Evolutionary conservation across 2,113 vertebrate species (phyloP).

Genomic region (Riparia riparia): DNA sequence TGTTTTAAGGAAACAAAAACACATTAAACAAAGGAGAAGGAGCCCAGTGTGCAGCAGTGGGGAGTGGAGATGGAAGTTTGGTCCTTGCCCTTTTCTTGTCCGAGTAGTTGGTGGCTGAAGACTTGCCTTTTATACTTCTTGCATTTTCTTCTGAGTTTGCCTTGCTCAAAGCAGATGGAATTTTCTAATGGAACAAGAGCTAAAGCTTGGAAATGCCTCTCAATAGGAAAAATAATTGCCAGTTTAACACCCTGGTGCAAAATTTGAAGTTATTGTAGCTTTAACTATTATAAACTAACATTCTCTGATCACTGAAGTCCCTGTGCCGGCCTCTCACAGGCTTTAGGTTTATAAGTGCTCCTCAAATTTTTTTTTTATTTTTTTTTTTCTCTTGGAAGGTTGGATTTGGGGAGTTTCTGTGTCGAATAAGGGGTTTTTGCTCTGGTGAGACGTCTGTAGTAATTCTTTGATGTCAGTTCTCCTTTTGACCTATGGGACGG

Average conservation of each 20-base stretch:
- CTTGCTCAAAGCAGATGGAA: conserved; percentile 9
- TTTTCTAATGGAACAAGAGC: conserved; percentile 31
- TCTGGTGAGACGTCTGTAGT: neutral
- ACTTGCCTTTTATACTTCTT: conserved; percentile 29
- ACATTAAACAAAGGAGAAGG: neutral
- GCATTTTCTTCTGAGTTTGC: conserved; percentile 31
- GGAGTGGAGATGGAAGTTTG: neutral
- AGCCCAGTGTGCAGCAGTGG: neutral
- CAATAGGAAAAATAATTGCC: neutral
- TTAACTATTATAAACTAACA: neutral
- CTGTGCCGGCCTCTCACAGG: neutral
- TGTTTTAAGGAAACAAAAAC: neutral
- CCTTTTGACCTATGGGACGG: neutral
- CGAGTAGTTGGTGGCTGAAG: neutral
- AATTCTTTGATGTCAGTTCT: neutral
- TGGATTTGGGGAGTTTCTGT: neutral
- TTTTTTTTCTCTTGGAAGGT: neutral
- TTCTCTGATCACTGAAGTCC: neutral
- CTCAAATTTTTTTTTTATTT: neutral
- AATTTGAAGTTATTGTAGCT: neutral
- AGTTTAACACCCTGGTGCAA: neutral
- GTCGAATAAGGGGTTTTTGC: neutral
- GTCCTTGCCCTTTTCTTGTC: neutral
- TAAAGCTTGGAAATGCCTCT: conserved; percentile 35
- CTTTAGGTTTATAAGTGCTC: conserved; percentile 11